Conservation (phyloP, 2,888 invertebrate genomes). For the Flexamia atlantica region DNA sequence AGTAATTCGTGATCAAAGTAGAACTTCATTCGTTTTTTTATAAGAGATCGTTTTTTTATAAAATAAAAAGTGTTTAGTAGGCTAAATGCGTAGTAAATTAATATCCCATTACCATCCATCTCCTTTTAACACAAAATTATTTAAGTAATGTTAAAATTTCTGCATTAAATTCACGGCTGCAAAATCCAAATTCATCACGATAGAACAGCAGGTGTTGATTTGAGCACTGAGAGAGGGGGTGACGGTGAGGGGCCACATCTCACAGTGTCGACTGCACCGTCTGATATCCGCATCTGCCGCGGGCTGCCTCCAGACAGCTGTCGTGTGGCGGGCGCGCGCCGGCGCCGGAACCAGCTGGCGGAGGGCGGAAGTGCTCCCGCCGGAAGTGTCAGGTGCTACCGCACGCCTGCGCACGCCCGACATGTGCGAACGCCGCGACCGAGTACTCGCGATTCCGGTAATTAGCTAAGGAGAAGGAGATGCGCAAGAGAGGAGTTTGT, state of each 20-base stretch:
- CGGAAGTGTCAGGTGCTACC: constrained; percentile 38
- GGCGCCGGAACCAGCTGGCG: constrained; percentile 56
- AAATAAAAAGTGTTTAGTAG: no score
- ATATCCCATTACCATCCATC: no score
- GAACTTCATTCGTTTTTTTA: no score
- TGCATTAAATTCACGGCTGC: not conserved
- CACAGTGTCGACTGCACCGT: not conserved
- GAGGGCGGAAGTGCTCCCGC: not conserved
- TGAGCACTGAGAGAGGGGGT: no score
- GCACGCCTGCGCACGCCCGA: constrained; percentile 20
- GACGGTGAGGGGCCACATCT: not conserved
- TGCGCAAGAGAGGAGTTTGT: not conserved
- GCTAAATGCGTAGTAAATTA: no score
- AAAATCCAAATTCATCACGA: not conserved
- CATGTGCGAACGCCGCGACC: constrained; percentile 38
- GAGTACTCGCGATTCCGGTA: constrained; percentile 41
- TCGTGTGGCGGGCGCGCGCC: constrained; percentile 45
- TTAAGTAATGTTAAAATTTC: no score
- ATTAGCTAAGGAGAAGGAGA: constrained; percentile 1
- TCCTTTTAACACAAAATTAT: no score
- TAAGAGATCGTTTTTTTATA: no score
- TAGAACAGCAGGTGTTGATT: not conserved
- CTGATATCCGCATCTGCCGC: constrained; percentile 29
- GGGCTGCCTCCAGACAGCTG: constrained; percentile 12
- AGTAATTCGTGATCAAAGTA: no score